These are phyloP conservation scores for Gavialis gangeticus DNA, from an alignment of 2,113 vertebrate species.

Conservation along the genomic window DNA sequence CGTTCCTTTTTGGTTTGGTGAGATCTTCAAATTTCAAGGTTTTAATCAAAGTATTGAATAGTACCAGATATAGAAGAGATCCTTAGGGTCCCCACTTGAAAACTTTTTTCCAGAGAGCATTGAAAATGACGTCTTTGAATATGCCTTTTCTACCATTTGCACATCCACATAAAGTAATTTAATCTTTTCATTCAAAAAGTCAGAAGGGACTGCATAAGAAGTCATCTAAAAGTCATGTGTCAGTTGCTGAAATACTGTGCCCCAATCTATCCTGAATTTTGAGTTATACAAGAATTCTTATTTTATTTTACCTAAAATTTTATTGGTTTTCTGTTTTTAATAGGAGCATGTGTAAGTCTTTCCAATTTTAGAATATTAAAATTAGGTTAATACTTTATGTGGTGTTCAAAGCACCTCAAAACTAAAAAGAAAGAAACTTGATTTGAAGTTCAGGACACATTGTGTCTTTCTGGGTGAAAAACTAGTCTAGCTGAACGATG, in stretches of 20 bases:
- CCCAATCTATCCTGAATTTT: not conserved
- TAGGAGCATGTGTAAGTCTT: not conserved
- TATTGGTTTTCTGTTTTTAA: not conserved
- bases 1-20: not conserved
- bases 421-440: constrained; percentile 10
- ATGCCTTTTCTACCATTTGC: not conserved
- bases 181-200: not conserved
- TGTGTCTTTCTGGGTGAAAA: not conserved
- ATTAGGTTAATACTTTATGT: not conserved
- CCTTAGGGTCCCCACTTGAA: not conserved
- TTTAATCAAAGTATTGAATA: not conserved
- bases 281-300: not conserved
- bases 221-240: not conserved
- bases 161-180: not conserved
- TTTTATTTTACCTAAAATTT: not conserved
- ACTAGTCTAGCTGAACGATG: not conserved
- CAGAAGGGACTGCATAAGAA: too few species aligned
- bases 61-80: not conserved
- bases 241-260: not conserved
- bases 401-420: constrained; percentile 4
- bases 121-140: not conserved
- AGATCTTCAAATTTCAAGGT: not conserved
- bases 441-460: constrained; percentile 3
- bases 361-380: not conserved
- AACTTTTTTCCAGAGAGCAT: not conserved